Evolutionary conservation across 2,888 invertebrate genomes (phyloP), one percentile per base, ranked within the genome.

Genomic region (Rugalucina vietnamica): DNA sequence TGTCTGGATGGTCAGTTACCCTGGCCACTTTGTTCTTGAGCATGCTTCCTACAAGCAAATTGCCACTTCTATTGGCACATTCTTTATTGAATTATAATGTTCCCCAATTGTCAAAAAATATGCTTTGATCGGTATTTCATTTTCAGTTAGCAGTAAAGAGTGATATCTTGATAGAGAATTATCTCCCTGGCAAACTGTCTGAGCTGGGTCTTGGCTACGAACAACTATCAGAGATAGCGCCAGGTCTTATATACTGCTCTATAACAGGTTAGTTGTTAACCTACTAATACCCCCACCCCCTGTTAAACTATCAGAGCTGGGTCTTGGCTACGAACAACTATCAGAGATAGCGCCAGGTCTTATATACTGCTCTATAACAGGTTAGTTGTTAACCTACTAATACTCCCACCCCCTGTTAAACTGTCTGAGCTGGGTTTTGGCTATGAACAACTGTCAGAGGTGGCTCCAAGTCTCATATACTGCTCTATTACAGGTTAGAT

Each of bases 91-190:
- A n/a, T n/a, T n/a, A n/a, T n/a, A n/a, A n/a, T n/a, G n/a, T n/a
- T n/a, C n/a, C n/a, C n/a, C n/a, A n/a, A n/a, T n/a, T n/a, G n/a
- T n/a, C n/a, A n/a, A n/a, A n/a, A n/a, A n/a, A n/a, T n/a, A n/a
- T n/a, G n/a, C n/a, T n/a, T n/a, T n/a, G n/a, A n/a, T n/a, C n/a
- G n/a, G n/a, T n/a, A n/a, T n/a, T n/a, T n/a, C n/a, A n/a, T 1
- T 65, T 88, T 88, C 96, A 97, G 88, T 95, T 99, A 88, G 97
- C 97, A 0, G 95, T 95, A 72, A 96, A 97, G 92, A 97, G 97
- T 93, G 99, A 99, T 95, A 97, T 99, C 10, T 93, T 99, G 1
- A 96, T 99, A 0, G 99, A 99, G 95, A 99, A 99, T 95, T 99
- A 97, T 95, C 95, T 99, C 0, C 99, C 99, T 0, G 99, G 98